Conservation (phyloP, 2,888 invertebrate species). For the Leptura quadrifasciata region DNA sequence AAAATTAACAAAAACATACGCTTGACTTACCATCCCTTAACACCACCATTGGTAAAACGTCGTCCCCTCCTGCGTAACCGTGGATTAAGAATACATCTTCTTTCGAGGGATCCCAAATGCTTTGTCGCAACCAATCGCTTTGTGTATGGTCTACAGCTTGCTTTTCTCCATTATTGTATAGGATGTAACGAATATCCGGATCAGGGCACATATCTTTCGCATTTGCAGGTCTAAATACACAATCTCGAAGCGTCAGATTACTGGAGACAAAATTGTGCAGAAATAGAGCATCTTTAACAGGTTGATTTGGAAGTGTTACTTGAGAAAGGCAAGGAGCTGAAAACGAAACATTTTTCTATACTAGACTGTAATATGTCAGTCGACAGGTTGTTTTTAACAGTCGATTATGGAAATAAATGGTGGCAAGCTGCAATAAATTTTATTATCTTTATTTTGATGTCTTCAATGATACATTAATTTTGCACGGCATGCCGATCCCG, state of each 20-base stretch:
- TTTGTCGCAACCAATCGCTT: constrained; percentile 85
- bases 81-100: constrained; percentile 84
- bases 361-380: too few species aligned
- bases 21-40: constrained; percentile 79
- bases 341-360: constrained; percentile 27
- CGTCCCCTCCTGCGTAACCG: constrained; percentile 87
- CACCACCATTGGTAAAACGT: constrained; percentile 83
- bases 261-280: constrained; percentile 78
- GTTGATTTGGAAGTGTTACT: constrained; percentile 69
- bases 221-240: constrained; percentile 76
- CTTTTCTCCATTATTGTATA: constrained; percentile 79
- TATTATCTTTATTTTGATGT: too few species aligned
- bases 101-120: constrained; percentile 81
- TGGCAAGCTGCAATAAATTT: too few species aligned
- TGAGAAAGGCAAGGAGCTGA: constrained; percentile 48
- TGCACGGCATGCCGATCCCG: too few species aligned
- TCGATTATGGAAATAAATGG: too few species aligned
- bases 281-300: constrained; percentile 80
- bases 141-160: constrained; percentile 76
- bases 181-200: constrained; percentile 79
- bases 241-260: constrained; percentile 81
- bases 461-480: too few species aligned
- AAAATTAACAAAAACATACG: too few species aligned
- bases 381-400: too few species aligned
- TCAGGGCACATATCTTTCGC: constrained; percentile 84